Evolutionary conservation across 2,797 vertebrate genomes (phyloP).

Genomic region (Poecilia wingei): DNA sequence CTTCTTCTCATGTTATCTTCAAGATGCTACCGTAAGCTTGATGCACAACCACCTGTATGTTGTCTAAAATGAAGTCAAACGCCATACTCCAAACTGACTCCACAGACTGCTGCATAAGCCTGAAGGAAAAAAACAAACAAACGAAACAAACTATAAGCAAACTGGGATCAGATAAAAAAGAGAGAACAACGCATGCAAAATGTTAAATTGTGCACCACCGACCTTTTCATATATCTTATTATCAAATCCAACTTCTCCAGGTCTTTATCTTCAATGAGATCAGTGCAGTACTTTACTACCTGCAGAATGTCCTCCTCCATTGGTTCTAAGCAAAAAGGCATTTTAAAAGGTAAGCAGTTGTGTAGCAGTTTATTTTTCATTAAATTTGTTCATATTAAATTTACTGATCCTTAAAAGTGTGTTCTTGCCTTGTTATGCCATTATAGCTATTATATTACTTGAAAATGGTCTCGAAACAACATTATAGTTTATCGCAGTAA

Average conservation of each 20-base stretch:
- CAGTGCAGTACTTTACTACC: conserved; percentile 97
- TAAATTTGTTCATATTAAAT: not conserved
- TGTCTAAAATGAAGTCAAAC: conserved; percentile 99
- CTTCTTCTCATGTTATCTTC: conserved; percentile 85
- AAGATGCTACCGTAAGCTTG: conserved; percentile 96
- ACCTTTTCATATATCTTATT: conserved; percentile 97
- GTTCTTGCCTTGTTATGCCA: no score
- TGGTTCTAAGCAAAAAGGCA: conserved; percentile 82
- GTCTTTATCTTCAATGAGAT: conserved; percentile 97
- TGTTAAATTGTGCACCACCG: conserved; percentile 63
- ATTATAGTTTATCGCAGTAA: no score
- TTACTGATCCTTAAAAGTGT: no score
- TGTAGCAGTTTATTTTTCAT: not conserved
- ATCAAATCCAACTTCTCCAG: conserved; percentile 95
- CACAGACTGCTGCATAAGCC: conserved; percentile 95
- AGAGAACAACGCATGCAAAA: not conserved
- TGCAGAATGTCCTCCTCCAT: conserved; percentile 99
- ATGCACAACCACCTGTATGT: conserved; percentile 97
- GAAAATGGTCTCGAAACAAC: no score
- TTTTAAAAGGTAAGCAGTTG: not conserved
- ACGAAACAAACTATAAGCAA: not conserved
- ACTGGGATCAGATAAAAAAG: not conserved
- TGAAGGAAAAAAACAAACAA: conserved; percentile 51
- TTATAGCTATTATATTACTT: no score
- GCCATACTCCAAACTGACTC: conserved; percentile 99